These are phyloP conservation scores for Pollicipes pollicipes DNA, from an alignment of 1,140 invertebrate genomes.

Conservation along the genomic window DNA sequence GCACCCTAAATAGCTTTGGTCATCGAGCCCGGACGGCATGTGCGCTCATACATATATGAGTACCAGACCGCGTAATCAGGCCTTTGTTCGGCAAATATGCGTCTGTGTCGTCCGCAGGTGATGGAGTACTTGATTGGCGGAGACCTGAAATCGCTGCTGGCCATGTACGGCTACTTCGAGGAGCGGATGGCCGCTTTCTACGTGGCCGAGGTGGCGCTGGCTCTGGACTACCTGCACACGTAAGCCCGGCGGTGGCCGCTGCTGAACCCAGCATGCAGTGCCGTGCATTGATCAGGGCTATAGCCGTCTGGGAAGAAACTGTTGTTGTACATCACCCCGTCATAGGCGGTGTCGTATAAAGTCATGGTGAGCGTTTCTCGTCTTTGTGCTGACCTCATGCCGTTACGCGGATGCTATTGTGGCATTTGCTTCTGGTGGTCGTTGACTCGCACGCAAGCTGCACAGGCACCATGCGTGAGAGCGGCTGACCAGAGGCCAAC, in stretches of 20 bases:
- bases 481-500: too few species aligned
- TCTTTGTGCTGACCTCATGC: too few species aligned
- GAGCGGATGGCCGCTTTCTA: conserved; percentile 82
- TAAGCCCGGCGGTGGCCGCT: conserved; percentile 13
- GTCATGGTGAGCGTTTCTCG: conserved; percentile 6
- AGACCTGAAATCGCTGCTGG: conserved; percentile 75
- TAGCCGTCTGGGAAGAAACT: neutral
- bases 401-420: too few species aligned
- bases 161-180: conserved; percentile 73
- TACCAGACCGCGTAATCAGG: neutral
- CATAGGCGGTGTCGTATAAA: conserved; percentile 3
- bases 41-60: neutral
- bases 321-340: neutral
- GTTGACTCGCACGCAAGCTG: too few species aligned
- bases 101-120: conserved; percentile 34
- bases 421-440: too few species aligned
- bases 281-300: too few species aligned
- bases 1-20: too few species aligned
- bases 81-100: conserved; percentile 8
- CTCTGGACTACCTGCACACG: conserved; percentile 84
- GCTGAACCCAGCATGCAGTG: too few species aligned
- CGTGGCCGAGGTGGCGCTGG: conserved; percentile 82
- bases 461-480: too few species aligned
- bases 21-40: neutral
- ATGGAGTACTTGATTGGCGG: conserved; percentile 97